Conservation (phyloP, 2,888 invertebrate species). For the Alentia gelatinosa region DNA sequence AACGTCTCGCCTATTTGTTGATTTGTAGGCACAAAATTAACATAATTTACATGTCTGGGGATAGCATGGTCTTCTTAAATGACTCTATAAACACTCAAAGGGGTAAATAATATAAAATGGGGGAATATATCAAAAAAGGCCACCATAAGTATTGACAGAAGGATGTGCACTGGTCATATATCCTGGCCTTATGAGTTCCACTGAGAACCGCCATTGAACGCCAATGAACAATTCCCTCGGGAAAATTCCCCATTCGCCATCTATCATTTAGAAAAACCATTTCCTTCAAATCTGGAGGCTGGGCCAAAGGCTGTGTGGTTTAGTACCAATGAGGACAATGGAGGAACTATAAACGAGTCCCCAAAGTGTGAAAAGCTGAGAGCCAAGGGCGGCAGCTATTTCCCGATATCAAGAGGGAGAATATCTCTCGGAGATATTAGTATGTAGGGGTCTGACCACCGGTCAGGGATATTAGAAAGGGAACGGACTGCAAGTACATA, state of each 20-base stretch:
- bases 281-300: background rate
- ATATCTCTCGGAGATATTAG: too few relatives aligned
- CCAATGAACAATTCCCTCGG: background rate
- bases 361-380: too few relatives aligned
- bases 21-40: too few relatives aligned
- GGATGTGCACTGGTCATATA: background rate
- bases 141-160: background rate
- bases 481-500: too few relatives aligned
- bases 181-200: background rate
- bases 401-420: too few relatives aligned
- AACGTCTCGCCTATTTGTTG: too few relatives aligned
- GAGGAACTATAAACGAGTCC: too few relatives aligned
- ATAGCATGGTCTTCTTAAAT: background rate
- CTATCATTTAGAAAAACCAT: background rate
- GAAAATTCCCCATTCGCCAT: background rate
- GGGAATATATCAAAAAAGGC: background rate
- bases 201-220: background rate
- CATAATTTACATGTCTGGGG: background rate
- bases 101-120: background rate
- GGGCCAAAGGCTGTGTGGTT: background rate
- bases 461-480: too few relatives aligned
- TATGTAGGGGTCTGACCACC: too few relatives aligned
- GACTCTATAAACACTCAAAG: background rate
- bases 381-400: too few relatives aligned
- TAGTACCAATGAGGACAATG: background rate